Base-by-base conservation (phyloP, 2,888 invertebrate species). In the Glaucopsyche alexis region DNA sequence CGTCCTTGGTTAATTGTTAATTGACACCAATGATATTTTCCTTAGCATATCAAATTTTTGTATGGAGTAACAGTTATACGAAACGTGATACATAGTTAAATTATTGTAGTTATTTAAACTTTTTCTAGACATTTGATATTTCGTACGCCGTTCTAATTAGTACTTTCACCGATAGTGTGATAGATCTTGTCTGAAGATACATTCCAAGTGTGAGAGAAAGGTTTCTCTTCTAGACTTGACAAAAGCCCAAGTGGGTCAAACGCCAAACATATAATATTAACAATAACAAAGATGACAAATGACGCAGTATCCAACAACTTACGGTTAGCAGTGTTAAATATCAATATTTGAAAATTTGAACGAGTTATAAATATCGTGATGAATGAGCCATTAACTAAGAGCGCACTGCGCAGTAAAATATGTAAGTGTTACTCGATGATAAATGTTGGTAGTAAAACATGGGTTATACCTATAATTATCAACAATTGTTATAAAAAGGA, bases 1-100 rank as follows among this genome's bases (percentile, higher is more conserved):
- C 29, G 60, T 60, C 60, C 60, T 60, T 60, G 60, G 60, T 60
- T 50, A 60, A 60, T 60, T 60, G 60, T 29, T 60, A 60, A 60
- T 60, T 60, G 60, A 60, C 66, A 66, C 66, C 66, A 66, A 42
- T 66, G n/a, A 66, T 66, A 66, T 66, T 66, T 42, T 42, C 40
- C 64, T 13, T 14, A 65, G 65, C 66, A 42, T 16, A 13, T 14
- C 60, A 60, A 60, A 47, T 29, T 47, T 49, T 69, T 47, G 29
- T 29, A 69, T 14, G 7, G 67, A 47, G 19, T 47, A 67, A 67
- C 67, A 11, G 67, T 67, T 47, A 67, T 49, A 7, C 11, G 29
- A 52, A 38, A 55, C 52, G 69, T 19, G 60, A n/a, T n/a, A n/a
- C n/a, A 47, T 69, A 47, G 47, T 13, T 29, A 19, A 69, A 69